A percentile compares a stretch with the other conserved stretches of the same genome.
Conservation (phyloP, 2,888 invertebrate species). For the Rhimphoctona megacephalus region DNA sequence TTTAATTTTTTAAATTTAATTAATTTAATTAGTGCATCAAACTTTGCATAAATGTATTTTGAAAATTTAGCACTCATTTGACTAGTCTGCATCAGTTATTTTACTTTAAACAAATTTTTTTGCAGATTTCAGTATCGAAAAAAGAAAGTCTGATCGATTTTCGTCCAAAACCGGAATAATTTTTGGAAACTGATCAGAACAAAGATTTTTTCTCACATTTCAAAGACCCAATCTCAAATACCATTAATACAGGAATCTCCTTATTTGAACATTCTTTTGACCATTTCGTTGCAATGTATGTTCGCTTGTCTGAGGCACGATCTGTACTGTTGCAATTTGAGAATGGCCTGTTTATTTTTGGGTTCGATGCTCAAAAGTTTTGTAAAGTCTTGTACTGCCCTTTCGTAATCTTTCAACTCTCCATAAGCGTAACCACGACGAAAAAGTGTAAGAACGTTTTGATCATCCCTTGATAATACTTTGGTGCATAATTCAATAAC, state of each 20-base stretch:
- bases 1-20: no score
- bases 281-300: constrained; percentile 86
- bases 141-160: background rate
- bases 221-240: background rate
- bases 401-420: constrained; percentile 88
- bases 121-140: background rate
- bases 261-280: constrained; percentile 86
- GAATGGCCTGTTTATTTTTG: constrained; percentile 88
- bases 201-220: background rate
- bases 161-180: background rate
- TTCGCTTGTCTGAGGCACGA: constrained; percentile 87
- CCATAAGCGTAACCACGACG: constrained; percentile 85
- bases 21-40: no score
- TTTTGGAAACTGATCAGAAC: no score
- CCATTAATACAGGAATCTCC: background rate
- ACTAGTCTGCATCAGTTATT: no score
- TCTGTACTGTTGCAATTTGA: constrained; percentile 87
- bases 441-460: constrained; percentile 86
- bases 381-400: constrained; percentile 88
- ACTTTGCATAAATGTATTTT: no score
- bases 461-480: constrained; percentile 83
- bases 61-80: no score
- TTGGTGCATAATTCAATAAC: constrained; percentile 88
- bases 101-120: background rate
- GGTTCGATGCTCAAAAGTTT: constrained; percentile 87